A percentile compares a stretch with the other conserved stretches of the same genome.
Evolutionary conservation across 1,140 invertebrate species (phyloP).

Genomic region (Cataglyphis hispanica): DNA sequence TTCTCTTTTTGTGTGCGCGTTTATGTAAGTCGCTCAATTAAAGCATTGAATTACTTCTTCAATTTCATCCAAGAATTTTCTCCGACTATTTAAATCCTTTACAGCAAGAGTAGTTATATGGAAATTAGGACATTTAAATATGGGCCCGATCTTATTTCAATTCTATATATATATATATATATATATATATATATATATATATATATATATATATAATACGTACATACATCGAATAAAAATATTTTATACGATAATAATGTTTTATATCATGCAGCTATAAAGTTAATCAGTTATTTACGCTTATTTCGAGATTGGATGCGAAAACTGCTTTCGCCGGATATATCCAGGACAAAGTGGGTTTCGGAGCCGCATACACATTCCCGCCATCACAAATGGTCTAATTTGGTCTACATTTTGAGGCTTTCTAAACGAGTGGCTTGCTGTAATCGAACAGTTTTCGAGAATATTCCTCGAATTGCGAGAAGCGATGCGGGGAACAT

Average conservation of each 20-base stretch:
- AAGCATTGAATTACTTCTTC: not conserved
- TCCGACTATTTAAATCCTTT: not conserved
- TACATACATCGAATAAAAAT: not conserved
- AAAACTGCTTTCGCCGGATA: conserved; percentile 11
- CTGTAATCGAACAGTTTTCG: not conserved
- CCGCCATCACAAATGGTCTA: not conserved
- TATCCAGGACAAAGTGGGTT: not conserved
- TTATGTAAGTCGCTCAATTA: not conserved
- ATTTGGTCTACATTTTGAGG: conserved; percentile 11
- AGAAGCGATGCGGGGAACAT: not conserved
- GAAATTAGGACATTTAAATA: not conserved
- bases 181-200: not conserved
- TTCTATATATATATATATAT: not conserved
- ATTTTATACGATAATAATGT: not conserved
- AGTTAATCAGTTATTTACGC: conserved; percentile 4
- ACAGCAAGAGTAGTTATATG: not conserved
- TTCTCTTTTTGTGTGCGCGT: not conserved
- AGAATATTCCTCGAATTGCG: conserved; percentile 22
- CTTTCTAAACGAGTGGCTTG: not conserved
- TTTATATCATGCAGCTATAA: not conserved
- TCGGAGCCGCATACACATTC: not conserved
- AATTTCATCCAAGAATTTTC: not conserved
- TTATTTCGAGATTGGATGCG: conserved; percentile 2
- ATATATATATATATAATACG: not conserved
- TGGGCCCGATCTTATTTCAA: not conserved